These are phyloP conservation scores for Netelia inedita DNA, from an alignment of 2,888 invertebrate genomes.

Conservation along the genomic window DNA sequence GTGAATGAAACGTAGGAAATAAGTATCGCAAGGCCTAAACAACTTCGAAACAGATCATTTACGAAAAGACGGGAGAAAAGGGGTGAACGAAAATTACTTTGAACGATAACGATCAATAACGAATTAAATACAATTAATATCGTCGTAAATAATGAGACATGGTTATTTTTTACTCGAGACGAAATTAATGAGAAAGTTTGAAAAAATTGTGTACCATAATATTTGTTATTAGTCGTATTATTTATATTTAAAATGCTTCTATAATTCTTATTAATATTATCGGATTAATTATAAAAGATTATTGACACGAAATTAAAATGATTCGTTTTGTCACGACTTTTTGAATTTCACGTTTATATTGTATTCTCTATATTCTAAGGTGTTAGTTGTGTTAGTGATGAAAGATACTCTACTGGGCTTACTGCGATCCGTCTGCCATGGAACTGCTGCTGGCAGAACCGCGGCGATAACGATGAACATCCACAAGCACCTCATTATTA, in stretches of 20 bases:
- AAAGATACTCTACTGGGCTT: conserved; percentile 79
- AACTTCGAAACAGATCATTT: background rate
- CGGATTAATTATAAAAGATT: background rate
- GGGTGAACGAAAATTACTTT: no score
- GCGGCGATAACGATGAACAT: conserved; percentile 77
- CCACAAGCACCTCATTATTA: conserved; percentile 79
- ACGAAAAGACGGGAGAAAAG: background rate
- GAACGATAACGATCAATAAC: background rate
- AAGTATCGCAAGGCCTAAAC: background rate
- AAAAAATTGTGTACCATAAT: background rate
- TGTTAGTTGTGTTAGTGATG: conserved; percentile 58
- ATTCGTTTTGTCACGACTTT: background rate
- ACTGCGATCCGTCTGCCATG: conserved; percentile 79
- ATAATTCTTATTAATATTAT: background rate
- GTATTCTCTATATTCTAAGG: conserved; percentile 4
- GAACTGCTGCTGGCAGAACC: conserved; percentile 78
- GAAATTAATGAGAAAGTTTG: no score
- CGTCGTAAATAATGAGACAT: no score
- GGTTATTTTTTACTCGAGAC: no score
- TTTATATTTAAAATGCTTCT: background rate
- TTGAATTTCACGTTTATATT: background rate
- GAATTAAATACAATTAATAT: no score
- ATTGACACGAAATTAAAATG: background rate
- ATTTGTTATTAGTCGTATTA: background rate
- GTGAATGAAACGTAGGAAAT: background rate